Conservation (phyloP, 2,888 invertebrate genomes). For the Phyllotreta striolata region DNA sequence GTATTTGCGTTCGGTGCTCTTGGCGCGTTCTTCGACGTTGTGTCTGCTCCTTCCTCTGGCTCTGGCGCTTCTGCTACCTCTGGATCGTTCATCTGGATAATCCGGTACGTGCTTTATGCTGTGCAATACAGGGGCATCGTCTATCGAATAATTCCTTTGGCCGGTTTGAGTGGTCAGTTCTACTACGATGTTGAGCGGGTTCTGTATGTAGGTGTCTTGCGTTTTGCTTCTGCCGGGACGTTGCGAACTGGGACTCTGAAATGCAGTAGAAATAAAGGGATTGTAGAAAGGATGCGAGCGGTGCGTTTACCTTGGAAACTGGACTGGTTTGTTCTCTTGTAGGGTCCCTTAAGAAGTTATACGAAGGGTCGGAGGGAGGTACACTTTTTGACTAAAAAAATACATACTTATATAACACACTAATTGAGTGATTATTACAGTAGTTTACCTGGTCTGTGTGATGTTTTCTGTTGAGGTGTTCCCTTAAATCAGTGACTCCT, state of each 20-base stretch:
- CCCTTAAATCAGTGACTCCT: constrained; percentile 48
- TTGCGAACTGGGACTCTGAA: constrained; percentile 12
- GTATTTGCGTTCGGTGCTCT: constrained; percentile 19
- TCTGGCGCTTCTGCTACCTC: constrained; percentile 16
- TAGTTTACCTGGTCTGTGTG: constrained; percentile 39
- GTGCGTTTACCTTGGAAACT: constrained; percentile 24
- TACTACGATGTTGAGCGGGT: constrained; percentile 51
- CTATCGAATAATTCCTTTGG: constrained; percentile 48
- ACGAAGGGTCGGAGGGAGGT: constrained; percentile 53
- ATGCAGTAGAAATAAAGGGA: neutral
- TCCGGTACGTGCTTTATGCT: constrained; percentile 46
- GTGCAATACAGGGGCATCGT: constrained; percentile 42
- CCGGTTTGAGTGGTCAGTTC: constrained; percentile 51
- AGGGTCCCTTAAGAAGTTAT: constrained; percentile 52
- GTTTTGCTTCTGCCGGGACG: constrained; percentile 10
- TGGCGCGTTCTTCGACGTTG: constrained; percentile 18
- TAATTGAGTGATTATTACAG: neutral
- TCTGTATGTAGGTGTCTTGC: constrained; percentile 35
- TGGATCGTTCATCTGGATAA: constrained; percentile 14
- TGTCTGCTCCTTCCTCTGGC: constrained; percentile 23
- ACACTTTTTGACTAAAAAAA: constrained; percentile 32
- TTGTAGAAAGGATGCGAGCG: neutral
- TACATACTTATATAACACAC: constrained; percentile 1
- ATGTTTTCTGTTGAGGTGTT: constrained; percentile 47
- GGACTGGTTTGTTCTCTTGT: constrained; percentile 41